Conservation (phyloP, 2,113 vertebrate genomes). For the Hiodon tergisus region DNA sequence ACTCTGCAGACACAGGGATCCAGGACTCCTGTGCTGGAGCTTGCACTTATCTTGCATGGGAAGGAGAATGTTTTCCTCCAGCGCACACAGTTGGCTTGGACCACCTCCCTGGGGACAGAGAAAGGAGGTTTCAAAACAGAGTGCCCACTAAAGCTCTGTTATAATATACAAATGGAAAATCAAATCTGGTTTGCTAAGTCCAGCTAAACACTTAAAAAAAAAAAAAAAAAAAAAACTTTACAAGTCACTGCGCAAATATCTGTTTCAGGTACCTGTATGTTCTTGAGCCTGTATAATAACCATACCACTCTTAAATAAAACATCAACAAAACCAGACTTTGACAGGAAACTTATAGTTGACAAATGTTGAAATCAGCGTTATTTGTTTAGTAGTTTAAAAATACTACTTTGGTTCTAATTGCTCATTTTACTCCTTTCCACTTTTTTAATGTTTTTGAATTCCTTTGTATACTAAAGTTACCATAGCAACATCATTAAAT, state of each 20-base stretch:
- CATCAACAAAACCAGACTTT: not conserved
- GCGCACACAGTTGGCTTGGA: conserved; percentile 89
- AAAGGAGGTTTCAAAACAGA: conserved; percentile 21
- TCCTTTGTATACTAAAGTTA: conserved; percentile 1
- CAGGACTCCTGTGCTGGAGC: conserved; percentile 80
- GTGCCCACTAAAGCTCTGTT: too few species aligned
- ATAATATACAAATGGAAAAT: too few species aligned
- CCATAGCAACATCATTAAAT: conserved; percentile 25
- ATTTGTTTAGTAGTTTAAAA: not conserved
- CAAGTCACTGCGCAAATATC: too few species aligned
- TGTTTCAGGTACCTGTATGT: too few species aligned
- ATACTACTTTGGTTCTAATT: conserved; percentile 2
- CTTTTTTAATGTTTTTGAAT: not conserved
- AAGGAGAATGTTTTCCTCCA: conserved; percentile 90
- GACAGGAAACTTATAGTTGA: not conserved
- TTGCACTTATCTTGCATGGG: conserved; percentile 94
- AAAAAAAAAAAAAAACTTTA: too few species aligned
- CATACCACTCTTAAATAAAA: too few species aligned
- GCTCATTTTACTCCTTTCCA: not conserved
- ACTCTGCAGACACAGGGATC: conserved; percentile 89
- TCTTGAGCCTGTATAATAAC: too few species aligned
- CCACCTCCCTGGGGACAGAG: conserved; percentile 70
- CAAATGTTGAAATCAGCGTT: not conserved
- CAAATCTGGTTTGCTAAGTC: too few species aligned
- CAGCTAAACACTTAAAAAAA: too few species aligned